Conservation (phyloP, 2,888 invertebrate species). For the Aspidiotus destructor region DNA sequence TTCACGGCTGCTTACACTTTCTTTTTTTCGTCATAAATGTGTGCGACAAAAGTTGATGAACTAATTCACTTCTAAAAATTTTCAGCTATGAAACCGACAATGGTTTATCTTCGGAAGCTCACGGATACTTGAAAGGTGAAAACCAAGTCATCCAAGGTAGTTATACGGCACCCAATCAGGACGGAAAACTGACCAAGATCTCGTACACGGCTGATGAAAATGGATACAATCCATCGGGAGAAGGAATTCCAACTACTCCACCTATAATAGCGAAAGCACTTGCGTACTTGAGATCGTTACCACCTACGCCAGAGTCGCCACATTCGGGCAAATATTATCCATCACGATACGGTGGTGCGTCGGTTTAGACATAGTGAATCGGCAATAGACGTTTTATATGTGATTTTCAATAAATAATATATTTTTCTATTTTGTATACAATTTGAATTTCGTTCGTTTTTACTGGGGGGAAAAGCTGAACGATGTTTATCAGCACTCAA, state of each 20-base stretch:
- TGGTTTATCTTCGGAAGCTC: background rate
- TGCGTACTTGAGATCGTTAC: constrained; percentile 16
- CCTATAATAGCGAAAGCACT: constrained; percentile 39
- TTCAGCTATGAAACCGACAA: constrained; percentile 9
- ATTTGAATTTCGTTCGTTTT: no score
- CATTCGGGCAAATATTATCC: background rate
- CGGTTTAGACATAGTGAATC: no score
- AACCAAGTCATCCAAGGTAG: constrained; percentile 52
- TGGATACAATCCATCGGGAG: constrained; percentile 65
- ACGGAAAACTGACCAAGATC: constrained; percentile 51
- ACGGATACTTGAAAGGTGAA: background rate
- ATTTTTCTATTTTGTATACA: no score
- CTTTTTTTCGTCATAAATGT: no score
- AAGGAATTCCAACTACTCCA: constrained; percentile 65
- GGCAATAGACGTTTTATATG: no score
- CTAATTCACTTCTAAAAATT: no score
- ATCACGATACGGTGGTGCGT: background rate
- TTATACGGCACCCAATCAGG: constrained; percentile 60
- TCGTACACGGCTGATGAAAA: constrained; percentile 61
- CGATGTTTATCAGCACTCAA: no score
- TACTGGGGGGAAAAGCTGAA: no score
- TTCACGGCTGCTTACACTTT: no score
- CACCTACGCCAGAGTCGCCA: background rate
- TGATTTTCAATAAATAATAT: no score
- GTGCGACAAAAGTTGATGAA: no score